Evolutionary conservation across 2,888 invertebrate genomes (phyloP), one percentile per base, ranked within the genome.

Genomic region (Ophion obscuratus): DNA sequence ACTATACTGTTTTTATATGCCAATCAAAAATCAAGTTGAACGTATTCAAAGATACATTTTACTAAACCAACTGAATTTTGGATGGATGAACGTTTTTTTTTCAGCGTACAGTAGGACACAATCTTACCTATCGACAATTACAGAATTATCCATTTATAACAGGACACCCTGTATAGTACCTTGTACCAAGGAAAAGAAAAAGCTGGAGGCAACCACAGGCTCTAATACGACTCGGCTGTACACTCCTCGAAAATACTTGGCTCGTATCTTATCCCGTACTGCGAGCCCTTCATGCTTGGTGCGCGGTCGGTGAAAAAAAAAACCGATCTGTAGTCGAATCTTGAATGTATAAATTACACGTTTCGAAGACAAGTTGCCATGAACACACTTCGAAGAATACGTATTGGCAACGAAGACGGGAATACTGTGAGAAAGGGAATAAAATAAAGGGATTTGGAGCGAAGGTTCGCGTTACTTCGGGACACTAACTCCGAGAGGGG

Each of bases 251-350:
- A 27, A 20, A 47, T 53, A 81, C 84, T 70, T 86, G 82, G 40
- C 40, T 40, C 40, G 40, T 40, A 40, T 84, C 82, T 87, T 84
- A 79, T 86, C 84, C 84, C 47, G 27, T 70, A 40, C 9, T 40
- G 40, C 7, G 40, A 66, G 62, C 70, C 74, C 61, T 67, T 77
- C 77, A 66, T 14, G 59, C 59, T 64, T 20, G 64, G 53, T 17
- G 78, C 66, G 53, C 74, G 57, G 20, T 81, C 78, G 62, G 78
- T 71, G 10, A 70, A 70, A 62, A 71, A 61, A 68, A 67, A 74
- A 68, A 62, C 27, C 17, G 62, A 79, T 40, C 67, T 61, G 62
- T 67, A 77, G 59, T 31, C 44, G 73, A 81, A 81, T 78, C 75
- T 70, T 44, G 36, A 9, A 14, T 47, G 67, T 68, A 78, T 20